phyloP scores from a whole-genome alignment of 2,113 vertebrate genomes.

The Scortum barcoo region DNA sequence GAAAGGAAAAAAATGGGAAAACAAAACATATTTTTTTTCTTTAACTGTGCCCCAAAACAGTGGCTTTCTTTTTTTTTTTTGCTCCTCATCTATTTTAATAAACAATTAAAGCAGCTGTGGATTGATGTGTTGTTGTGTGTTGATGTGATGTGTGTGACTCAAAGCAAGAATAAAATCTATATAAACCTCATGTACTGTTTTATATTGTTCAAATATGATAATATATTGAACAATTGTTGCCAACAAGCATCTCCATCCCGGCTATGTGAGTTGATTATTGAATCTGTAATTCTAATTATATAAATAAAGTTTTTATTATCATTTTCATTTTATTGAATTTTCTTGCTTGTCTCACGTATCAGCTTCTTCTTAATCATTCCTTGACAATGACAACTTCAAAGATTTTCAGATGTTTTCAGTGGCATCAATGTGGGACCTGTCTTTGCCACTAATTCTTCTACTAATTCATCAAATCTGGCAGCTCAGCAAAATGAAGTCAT shows the following conservation, averaged over 20 bases:
- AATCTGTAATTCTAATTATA: no score
- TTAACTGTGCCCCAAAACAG: constrained; percentile 30
- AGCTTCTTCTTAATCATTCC: not conserved
- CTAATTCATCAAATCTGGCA: constrained; percentile 43
- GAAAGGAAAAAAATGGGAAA: constrained; percentile 19
- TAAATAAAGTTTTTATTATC: no score
- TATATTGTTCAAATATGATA: constrained; percentile 24
- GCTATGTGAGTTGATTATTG: not conserved
- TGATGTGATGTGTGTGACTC: constrained; percentile 19
- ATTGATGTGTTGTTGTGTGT: constrained; percentile 32
- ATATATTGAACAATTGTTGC: constrained; percentile 30
- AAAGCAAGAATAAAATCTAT: constrained; percentile 30
- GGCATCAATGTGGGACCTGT: not conserved
- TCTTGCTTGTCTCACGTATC: not conserved
- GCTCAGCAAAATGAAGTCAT: constrained; percentile 59
- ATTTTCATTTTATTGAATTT: constrained; percentile 9
- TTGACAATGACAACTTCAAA: not conserved
- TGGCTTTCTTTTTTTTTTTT: no score
- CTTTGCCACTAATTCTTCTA: constrained; percentile 29
- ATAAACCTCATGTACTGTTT: constrained; percentile 26
- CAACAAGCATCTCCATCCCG: constrained; percentile 5
- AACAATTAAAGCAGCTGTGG: constrained; percentile 53
- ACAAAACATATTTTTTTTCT: constrained; percentile 32
- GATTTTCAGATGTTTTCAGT: not conserved
- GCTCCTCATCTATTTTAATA: constrained; percentile 51